Evolutionary conservation across 2,888 invertebrate genomes (phyloP).

Genomic region (Amphipyra tragopoginis): DNA sequence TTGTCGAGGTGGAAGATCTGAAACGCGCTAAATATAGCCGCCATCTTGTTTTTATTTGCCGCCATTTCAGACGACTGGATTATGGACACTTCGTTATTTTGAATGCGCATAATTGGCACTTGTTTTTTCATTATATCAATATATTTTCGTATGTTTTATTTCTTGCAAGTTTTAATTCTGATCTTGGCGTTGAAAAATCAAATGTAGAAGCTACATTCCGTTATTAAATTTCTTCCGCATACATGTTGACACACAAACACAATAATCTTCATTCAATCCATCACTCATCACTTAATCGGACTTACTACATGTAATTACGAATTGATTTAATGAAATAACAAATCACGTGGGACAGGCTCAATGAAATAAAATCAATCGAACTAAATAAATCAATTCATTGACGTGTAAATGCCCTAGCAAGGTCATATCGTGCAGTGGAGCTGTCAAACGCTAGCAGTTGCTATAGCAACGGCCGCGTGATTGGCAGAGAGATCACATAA

Average conservation of each 20-base stretch:
- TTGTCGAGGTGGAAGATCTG: conserved; percentile 42
- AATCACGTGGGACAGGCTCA: conserved; percentile 16
- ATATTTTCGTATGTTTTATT: conserved; percentile 13
- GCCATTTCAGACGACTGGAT: conserved; percentile 11
- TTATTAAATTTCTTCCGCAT: too few relatives aligned
- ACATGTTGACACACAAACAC: neutral
- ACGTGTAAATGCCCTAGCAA: conserved; percentile 60
- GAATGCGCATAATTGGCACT: conserved; percentile 4
- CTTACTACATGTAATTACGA: too few relatives aligned
- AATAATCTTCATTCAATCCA: conserved; percentile 19
- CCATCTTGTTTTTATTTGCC: conserved; percentile 66
- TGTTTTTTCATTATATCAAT: conserved; percentile 8
- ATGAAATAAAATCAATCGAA: conserved; percentile 38
- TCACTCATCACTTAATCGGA: conserved; percentile 7
- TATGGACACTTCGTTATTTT: conserved; percentile 11
- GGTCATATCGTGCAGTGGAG: conserved; percentile 50
- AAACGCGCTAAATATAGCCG: conserved; percentile 64
- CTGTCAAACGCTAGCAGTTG: conserved; percentile 55
- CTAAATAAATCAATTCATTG: conserved; percentile 40
- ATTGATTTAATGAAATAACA: too few relatives aligned
- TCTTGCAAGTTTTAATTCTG: neutral
- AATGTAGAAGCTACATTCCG: neutral
- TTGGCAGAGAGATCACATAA: conserved; percentile 45
- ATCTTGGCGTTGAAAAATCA: neutral
- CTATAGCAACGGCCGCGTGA: conserved; percentile 56